Conservation (phyloP, 2,888 invertebrate species). For the Mesodorylaimus sp. region DNA sequence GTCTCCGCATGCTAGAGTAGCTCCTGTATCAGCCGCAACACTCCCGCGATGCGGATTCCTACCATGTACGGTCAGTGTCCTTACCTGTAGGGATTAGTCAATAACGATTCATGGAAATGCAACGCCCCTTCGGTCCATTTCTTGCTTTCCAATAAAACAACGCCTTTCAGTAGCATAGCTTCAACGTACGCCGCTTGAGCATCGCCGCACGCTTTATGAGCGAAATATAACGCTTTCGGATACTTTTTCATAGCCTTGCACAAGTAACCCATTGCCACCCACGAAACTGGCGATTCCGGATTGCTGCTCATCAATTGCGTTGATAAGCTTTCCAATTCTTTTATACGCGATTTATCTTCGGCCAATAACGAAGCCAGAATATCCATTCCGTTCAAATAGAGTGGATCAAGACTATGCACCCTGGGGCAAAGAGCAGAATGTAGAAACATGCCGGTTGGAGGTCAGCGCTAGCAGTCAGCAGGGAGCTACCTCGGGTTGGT, state of each 20-base stretch:
- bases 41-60: no score
- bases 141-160: constrained; percentile 28
- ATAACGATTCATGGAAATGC: constrained; percentile 30
- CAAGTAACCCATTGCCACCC: constrained; percentile 33
- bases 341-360: constrained; percentile 22
- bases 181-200: neutral
- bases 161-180: constrained; percentile 30
- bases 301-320: constrained; percentile 27
- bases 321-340: constrained; percentile 28
- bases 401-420: constrained; percentile 28
- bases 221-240: constrained; percentile 30
- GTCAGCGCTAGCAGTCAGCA: no score
- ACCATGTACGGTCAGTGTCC: no score
- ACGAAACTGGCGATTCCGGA: constrained; percentile 29
- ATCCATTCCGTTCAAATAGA: constrained; percentile 29
- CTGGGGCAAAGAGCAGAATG: constrained; percentile 12
- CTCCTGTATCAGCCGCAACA: no score
- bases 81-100: neutral
- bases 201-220: constrained; percentile 27
- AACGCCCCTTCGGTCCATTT: constrained; percentile 27
- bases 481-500: no score
- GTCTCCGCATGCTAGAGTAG: no score
- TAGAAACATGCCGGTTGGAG: no score
- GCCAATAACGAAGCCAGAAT: constrained; percentile 26
- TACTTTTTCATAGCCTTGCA: constrained; percentile 25